Conservation (phyloP, 2,888 invertebrate species). For the Digitonthophagus gazella region DNA sequence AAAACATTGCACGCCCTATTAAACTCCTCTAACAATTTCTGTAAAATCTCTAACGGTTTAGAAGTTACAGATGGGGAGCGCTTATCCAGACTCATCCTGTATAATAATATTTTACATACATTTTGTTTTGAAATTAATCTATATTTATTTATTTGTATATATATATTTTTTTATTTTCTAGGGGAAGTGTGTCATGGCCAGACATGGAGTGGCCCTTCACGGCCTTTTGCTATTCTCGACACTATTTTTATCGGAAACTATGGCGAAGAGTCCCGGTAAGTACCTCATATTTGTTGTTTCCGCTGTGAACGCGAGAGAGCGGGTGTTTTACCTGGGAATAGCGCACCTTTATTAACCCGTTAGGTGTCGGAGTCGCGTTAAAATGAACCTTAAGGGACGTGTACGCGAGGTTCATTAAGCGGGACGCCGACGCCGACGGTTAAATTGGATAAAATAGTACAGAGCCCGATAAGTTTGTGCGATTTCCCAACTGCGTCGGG, state of each 20-base stretch:
- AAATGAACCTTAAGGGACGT: neutral
- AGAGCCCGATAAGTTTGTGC: conserved; percentile 8
- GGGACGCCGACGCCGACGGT: neutral
- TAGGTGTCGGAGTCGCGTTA: neutral
- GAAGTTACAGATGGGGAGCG: no score
- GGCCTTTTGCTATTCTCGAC: conserved; percentile 48
- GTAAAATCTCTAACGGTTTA: no score
- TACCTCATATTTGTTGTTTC: conserved; percentile 22
- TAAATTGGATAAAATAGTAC: conserved; percentile 11
- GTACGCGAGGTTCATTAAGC: neutral
- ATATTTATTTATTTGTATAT: no score
- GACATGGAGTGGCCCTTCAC: conserved; percentile 51
- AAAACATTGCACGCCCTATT: no score
- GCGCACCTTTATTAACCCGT: neutral
- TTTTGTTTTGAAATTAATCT: no score
- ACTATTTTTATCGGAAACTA: conserved; percentile 41
- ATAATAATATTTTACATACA: no score
- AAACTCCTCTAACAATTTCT: no score
- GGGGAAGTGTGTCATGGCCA: conserved; percentile 52
- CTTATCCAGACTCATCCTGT: no score
- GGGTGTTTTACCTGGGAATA: neutral
- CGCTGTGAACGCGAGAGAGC: conserved; percentile 1
- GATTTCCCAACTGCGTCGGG: neutral
- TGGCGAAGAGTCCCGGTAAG: conserved; percentile 48
- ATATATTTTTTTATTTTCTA: conserved; percentile 40